Conservation (phyloP, 92 coral and sea anemone species). For the Palythoa caribaeorum region DNA sequence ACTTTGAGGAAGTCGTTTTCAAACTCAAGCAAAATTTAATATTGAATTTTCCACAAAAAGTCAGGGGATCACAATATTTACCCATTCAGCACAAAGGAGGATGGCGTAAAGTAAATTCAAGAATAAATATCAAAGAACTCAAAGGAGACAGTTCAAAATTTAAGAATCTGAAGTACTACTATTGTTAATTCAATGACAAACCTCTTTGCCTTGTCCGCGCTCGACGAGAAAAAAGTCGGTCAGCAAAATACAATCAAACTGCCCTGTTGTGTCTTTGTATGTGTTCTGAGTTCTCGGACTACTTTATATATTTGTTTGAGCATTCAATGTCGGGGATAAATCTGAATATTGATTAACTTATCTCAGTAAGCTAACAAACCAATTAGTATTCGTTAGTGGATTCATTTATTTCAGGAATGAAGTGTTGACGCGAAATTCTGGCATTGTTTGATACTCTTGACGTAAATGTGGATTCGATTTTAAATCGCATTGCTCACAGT, state of each 20-base stretch:
- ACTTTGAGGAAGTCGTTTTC: no score
- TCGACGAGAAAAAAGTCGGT: not conserved
- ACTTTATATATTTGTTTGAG: constrained; percentile 12
- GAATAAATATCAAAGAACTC: not conserved
- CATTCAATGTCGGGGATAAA: constrained; percentile 11
- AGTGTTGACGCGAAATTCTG: not conserved
- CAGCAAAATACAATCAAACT: not conserved
- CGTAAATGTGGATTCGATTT: no score
- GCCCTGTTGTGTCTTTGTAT: not conserved
- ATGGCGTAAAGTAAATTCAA: not conserved
- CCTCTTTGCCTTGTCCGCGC: not conserved
- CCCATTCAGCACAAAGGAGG: not conserved
- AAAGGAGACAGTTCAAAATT: not conserved
- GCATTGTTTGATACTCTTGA: not conserved
- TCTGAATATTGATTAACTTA: constrained; percentile 32
- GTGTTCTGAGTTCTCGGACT: not conserved
- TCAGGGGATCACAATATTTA: not conserved
- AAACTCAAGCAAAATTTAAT: not conserved
- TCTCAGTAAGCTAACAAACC: constrained; percentile 34
- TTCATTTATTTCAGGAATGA: not conserved
- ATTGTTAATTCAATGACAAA: not conserved
- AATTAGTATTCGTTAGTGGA: constrained; percentile 24
- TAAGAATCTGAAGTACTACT: not conserved
- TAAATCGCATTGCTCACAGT: not conserved
- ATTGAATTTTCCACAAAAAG: not conserved